Evolutionary conservation across 1,140 invertebrate genomes (phyloP), one percentile per base, ranked within the genome.

Genomic region (Callitettix versicolor): DNA sequence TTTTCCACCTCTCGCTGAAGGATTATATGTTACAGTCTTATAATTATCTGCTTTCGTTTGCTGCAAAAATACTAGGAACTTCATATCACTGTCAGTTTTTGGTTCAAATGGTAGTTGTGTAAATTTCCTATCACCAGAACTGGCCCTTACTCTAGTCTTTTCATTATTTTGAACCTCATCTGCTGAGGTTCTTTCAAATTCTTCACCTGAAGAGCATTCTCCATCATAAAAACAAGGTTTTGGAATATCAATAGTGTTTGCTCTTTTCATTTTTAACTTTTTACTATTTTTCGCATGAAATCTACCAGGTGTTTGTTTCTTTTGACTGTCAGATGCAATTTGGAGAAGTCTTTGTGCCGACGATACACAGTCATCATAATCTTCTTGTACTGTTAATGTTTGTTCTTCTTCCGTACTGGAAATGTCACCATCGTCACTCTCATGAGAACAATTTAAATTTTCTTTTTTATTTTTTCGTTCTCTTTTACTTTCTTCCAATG

Each of bases 201-300:
- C 64, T 38, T 64, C 63, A 9, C 60, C 64, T 17, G 63, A 62
- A n/a, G 61, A 64, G 18, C 61, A 58, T 38, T 77, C 72, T 60
- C 60, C 58, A 40, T 77, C 72, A 61, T 76, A 79, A 59, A 71
- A 77, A 38, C 73, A 64, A 0, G 80, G 81, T 64, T 85, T 86
- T 1, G 86, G 86, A 64, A 91, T 88, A 63, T 91, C 87, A 56
- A 91, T 88, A 1, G 88, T 91, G 56, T 91, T 91, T 0, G 87
- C 87, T 20, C 88, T 74, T 71, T 90, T 91, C 77, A 90, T 88
- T 60, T 84, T 80, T 3, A 79, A 72, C 62, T 86, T 86, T 61
- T 86, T 86, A 34, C 69, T 77, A 30, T 69, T 76, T 58, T 58
- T 43, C 17, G 46, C 41, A 33, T 56, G 47, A 63, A 55, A 68